phyloP scores from a whole-genome alignment of 2,888 invertebrate species.

The Melanostoma scalare region DNA sequence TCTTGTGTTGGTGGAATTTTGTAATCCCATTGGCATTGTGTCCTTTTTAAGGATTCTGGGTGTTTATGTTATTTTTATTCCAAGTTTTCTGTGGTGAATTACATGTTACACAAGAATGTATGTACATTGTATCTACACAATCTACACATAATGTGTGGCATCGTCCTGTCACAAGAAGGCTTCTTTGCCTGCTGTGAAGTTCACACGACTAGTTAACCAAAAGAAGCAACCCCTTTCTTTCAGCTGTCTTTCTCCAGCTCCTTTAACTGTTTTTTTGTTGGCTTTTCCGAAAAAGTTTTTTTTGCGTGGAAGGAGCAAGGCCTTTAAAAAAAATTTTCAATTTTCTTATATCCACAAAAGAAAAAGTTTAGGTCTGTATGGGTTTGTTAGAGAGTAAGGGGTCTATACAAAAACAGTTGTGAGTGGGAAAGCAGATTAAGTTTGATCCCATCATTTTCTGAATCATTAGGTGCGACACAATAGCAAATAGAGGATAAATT shows the following conservation, averaged over 20 bases:
- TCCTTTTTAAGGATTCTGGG: constrained; percentile 62
- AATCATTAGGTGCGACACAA: constrained; percentile 71
- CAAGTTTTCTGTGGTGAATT: constrained; percentile 64
- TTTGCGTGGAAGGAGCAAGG: background rate
- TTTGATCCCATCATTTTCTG: constrained; percentile 71
- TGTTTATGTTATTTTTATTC: constrained; percentile 71
- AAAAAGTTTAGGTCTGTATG: constrained; percentile 28
- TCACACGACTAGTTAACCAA: constrained; percentile 61
- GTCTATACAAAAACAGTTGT: background rate
- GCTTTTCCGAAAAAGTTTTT: constrained; percentile 46
- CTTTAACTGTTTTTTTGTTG: constrained; percentile 29
- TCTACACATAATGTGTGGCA: constrained; percentile 28
- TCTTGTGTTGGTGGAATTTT: constrained; percentile 44
- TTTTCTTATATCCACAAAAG: constrained; percentile 36
- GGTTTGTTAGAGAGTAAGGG: constrained; percentile 3
- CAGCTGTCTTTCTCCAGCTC: constrained; percentile 22
- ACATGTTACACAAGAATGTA: constrained; percentile 48
- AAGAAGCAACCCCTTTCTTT: constrained; percentile 55
- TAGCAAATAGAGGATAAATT: constrained; percentile 64
- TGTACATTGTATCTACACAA: too few relatives aligned
- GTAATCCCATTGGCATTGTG: constrained; percentile 67
- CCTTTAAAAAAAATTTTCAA: constrained; percentile 44
- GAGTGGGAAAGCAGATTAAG: constrained; percentile 58
- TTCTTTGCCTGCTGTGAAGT: constrained; percentile 58
- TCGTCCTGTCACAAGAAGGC: constrained; percentile 16